These are phyloP conservation scores for Zophobas atratus DNA, from an alignment of 1,140 invertebrate species.

Conservation along the genomic window DNA sequence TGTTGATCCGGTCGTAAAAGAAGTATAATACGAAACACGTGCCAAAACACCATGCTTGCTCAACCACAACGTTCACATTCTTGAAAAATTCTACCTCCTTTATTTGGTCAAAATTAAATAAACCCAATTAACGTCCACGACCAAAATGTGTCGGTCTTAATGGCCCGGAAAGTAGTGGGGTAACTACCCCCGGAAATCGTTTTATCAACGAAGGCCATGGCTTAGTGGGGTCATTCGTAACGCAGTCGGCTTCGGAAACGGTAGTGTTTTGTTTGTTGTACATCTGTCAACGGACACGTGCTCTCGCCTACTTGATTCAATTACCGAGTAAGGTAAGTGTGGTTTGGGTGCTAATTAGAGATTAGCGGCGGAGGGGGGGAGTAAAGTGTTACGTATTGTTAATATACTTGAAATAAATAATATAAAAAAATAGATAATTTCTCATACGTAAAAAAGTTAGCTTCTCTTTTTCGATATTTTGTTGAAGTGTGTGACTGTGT, in stretches of 20 bases:
- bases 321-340: background rate
- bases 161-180: conserved; percentile 9
- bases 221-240: background rate
- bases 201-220: conserved; percentile 3
- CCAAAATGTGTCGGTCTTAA: background rate
- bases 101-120: background rate
- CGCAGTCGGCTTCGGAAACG: background rate
- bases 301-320: conserved; percentile 1
- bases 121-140: conserved; percentile 7
- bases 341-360: background rate
- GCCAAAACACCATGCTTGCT: no score
- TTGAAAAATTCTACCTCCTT: no score
- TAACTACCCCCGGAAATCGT: conserved; percentile 1
- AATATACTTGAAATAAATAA: no score
- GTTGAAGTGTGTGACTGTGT: no score
- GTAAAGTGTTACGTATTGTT: no score
- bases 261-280: conserved; percentile 7
- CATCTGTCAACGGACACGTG: conserved; percentile 7
- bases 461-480: no score
- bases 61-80: no score
- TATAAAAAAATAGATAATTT: no score
- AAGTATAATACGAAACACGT: no score
- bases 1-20: no score
- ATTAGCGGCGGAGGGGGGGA: background rate
- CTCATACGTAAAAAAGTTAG: no score